These are phyloP conservation scores for Bombus sibiricus DNA, from an alignment of 1,140 invertebrate species.

Conservation along the genomic window DNA sequence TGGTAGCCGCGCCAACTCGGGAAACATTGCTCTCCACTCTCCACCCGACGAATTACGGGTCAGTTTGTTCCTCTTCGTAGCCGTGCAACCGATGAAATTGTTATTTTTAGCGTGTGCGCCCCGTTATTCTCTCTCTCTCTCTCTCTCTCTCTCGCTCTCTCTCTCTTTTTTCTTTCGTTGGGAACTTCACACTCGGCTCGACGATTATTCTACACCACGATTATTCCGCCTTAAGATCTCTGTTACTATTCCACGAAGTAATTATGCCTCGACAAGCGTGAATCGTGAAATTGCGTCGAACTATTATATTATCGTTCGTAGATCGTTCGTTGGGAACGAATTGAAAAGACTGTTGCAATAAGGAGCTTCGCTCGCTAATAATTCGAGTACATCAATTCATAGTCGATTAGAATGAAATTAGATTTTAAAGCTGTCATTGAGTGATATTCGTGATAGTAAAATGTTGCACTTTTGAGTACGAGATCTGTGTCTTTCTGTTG, in stretches of 20 bases:
- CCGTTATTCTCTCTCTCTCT: background rate
- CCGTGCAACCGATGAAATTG: conserved; percentile 22
- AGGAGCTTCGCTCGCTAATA: too few species aligned
- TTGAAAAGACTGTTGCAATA: too few species aligned
- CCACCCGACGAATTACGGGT: background rate
- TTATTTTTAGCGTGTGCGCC: conserved; percentile 18
- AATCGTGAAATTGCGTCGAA: background rate
- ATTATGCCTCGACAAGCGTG: background rate
- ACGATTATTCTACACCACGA: background rate
- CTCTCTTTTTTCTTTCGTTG: background rate
- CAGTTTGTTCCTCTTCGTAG: conserved; percentile 10
- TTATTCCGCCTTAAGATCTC: background rate
- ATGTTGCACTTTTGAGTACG: too few species aligned
- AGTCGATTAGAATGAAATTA: too few species aligned
- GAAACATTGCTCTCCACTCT: background rate
- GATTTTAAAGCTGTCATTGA: too few species aligned
- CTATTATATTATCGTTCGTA: background rate
- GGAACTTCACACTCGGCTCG: background rate
- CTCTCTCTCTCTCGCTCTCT: background rate
- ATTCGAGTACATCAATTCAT: too few species aligned
- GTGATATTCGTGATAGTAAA: too few species aligned
- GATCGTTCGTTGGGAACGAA: background rate
- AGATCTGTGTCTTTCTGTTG: too few species aligned
- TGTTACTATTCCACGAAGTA: background rate
- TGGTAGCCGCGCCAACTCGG: too few species aligned